These are phyloP conservation scores for Nymphalis c-album DNA, from an alignment of 2,888 invertebrate species.

Conservation along the genomic window DNA sequence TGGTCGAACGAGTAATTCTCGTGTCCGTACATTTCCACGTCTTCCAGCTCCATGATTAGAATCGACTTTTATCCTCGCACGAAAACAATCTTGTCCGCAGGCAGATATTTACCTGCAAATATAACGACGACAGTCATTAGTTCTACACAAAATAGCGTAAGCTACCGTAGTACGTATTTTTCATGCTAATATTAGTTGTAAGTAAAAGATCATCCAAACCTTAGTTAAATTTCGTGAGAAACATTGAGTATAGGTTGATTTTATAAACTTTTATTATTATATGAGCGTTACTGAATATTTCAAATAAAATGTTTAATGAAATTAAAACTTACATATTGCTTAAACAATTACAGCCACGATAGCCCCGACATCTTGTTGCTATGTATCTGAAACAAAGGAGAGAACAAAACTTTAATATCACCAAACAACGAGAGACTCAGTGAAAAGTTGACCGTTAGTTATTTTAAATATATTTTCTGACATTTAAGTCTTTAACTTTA, in stretches of 20 bases:
- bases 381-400: constrained; percentile 24
- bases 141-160: not conserved
- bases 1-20: constrained; percentile 59
- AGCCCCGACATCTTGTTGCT: not conserved
- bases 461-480: no score
- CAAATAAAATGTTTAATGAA: not conserved
- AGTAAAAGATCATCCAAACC: not conserved
- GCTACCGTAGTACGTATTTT: no score
- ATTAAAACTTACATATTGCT: constrained; percentile 23
- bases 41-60: constrained; percentile 65
- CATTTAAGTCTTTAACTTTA: no score
- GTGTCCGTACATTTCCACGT: constrained; percentile 62
- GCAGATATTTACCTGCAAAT: constrained; percentile 30
- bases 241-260: not conserved
- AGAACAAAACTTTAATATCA: not conserved
- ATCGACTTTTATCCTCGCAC: constrained; percentile 19
- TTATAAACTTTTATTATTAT: not conserved
- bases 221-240: not conserved
- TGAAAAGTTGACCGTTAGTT: no score
- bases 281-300: not conserved
- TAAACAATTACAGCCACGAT: constrained; percentile 8
- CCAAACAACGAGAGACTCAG: not conserved
- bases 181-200: no score
- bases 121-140: constrained; percentile 1
- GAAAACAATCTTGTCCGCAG: not conserved